These are phyloP conservation scores for Lordiphosa stackelbergi DNA, from an alignment of 1,140 invertebrate species.

Conservation along the genomic window DNA sequence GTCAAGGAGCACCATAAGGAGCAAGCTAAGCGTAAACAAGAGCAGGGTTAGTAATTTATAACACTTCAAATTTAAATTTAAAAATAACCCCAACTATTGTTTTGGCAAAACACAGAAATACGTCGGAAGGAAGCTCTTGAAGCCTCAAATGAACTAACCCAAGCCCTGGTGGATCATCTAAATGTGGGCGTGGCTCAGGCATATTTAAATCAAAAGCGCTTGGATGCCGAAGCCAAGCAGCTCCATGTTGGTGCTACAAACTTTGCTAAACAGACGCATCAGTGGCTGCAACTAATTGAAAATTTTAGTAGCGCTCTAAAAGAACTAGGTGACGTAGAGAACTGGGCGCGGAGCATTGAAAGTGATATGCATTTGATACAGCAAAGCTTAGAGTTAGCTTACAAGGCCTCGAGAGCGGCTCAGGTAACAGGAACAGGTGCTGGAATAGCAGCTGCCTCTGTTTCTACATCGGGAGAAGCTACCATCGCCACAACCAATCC, in stretches of 20 bases:
- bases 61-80: background rate
- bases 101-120: conserved; percentile 33
- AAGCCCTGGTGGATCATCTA: conserved; percentile 96
- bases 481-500: conserved; percentile 6
- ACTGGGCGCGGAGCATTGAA: conserved; percentile 98
- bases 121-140: conserved; percentile 94
- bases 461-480: background rate
- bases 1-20: conserved; percentile 92
- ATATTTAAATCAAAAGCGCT: conserved; percentile 97
- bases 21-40: conserved; percentile 86
- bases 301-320: conserved; percentile 97
- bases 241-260: conserved; percentile 95
- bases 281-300: conserved; percentile 96
- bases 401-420: conserved; percentile 85
- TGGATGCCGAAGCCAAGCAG: conserved; percentile 97
- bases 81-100: background rate
- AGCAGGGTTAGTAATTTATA: conserved; percentile 82
- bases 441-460: background rate
- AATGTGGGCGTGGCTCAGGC: conserved; percentile 99
- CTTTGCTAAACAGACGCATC: conserved; percentile 97
- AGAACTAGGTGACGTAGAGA: conserved; percentile 98
- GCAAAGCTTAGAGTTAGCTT: conserved; percentile 95
- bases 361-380: conserved; percentile 96
- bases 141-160: conserved; percentile 93
- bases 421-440: conserved; percentile 25